Conservation (phyloP, 2,888 invertebrate species). For the Ditula angustiorana region DNA sequence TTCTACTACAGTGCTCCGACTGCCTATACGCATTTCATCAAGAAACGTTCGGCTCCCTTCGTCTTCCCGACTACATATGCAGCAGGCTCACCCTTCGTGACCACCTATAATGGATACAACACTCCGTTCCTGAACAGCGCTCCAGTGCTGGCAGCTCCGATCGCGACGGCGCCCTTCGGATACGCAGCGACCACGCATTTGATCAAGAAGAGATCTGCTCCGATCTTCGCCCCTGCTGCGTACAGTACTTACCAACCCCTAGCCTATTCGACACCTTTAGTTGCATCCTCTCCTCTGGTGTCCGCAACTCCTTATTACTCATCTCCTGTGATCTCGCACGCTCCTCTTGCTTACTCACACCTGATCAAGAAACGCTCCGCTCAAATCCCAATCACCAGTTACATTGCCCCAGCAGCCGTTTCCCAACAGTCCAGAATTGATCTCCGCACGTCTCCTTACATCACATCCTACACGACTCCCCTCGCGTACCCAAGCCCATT, state of each 20-base stretch:
- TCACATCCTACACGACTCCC: conserved; percentile 56
- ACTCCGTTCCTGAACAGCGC: conserved; percentile 41
- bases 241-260: conserved; percentile 58
- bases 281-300: conserved; percentile 58
- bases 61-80: conserved; percentile 48
- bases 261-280: conserved; percentile 58
- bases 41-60: conserved; percentile 55
- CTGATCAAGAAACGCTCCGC: conserved; percentile 68
- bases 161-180: conserved; percentile 36
- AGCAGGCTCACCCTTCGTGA: conserved; percentile 38
- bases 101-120: conserved; percentile 40
- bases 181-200: conserved; percentile 50
- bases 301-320: conserved; percentile 51
- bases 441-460: conserved; percentile 50
- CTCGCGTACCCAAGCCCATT: conserved; percentile 48
- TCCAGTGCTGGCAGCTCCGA: conserved; percentile 31
- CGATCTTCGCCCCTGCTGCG: conserved; percentile 48
- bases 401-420: conserved; percentile 58
- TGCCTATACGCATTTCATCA: conserved; percentile 63
- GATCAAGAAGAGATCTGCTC: conserved; percentile 45
- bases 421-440: conserved; percentile 62
- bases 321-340: conserved; percentile 49
- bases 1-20: conserved; percentile 59
- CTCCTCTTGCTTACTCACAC: conserved; percentile 58
- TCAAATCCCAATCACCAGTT: conserved; percentile 49